Conservation (phyloP, 2,113 vertebrate species). For the Peromyscus californicus region DNA sequence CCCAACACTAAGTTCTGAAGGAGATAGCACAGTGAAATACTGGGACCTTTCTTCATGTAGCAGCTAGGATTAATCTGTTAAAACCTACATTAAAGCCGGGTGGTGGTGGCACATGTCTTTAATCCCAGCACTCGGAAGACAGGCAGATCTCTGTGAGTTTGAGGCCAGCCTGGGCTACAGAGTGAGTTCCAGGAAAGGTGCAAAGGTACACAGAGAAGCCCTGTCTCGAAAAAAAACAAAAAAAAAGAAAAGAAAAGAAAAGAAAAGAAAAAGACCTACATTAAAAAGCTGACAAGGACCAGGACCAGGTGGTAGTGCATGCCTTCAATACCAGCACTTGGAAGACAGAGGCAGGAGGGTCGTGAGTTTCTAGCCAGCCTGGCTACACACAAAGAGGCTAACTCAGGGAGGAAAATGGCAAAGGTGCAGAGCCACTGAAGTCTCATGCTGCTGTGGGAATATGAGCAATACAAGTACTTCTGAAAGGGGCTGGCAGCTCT, state of each 20-base stretch:
- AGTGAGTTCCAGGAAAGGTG: too few species aligned
- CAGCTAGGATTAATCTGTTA: not conserved
- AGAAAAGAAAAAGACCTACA: not conserved
- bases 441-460: rapidly evolving
- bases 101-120: too few species aligned
- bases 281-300: not conserved
- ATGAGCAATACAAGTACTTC: not conserved
- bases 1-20: not conserved
- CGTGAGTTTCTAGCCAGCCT: not conserved
- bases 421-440: not conserved
- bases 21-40: not conserved
- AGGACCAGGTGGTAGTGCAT: not conserved
- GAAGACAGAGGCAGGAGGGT: not conserved
- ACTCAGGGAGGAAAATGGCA: not conserved
- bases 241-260: too few species aligned
- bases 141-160: too few species aligned
- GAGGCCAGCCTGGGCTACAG: too few species aligned
- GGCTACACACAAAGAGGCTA: not conserved
- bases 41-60: not conserved
- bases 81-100: not conserved
- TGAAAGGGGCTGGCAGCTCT: not conserved
- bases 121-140: too few species aligned
- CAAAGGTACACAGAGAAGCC: too few species aligned
- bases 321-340: not conserved
- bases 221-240: too few species aligned